phyloP scores from a whole-genome alignment of 2,797 vertebrate genomes.

The Corythornis leucogaster region DNA sequence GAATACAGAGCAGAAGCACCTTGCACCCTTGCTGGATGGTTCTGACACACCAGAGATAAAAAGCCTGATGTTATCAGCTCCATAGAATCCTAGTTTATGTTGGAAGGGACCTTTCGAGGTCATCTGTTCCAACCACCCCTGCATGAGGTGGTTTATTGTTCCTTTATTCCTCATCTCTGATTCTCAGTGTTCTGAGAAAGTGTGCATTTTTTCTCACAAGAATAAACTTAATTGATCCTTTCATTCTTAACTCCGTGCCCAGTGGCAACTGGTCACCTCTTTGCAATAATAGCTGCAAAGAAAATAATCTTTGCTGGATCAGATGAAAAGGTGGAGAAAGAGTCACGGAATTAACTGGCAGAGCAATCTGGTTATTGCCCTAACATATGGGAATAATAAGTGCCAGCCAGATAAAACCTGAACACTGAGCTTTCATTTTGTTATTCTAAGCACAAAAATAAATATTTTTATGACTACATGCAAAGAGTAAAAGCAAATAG shows the following conservation, averaged over 20 bases:
- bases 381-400: conserved; percentile 72
- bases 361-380: conserved; percentile 58
- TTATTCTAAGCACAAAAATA: conserved; percentile 70
- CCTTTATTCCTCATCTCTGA: background rate
- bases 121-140: background rate
- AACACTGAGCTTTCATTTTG: conserved; percentile 54
- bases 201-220: conserved; percentile 12
- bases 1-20: background rate
- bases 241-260: conserved; percentile 33
- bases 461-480: conserved; percentile 68
- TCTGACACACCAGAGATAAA: background rate
- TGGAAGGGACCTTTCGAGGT: background rate
- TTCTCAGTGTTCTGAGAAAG: conserved; percentile 24
- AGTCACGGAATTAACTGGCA: conserved; percentile 59
- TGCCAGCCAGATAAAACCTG: conserved; percentile 61
- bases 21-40: background rate
- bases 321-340: conserved; percentile 53
- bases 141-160: background rate
- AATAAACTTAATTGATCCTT: conserved; percentile 54
- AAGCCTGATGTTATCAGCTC: background rate
- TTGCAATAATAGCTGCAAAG: conserved; percentile 52
- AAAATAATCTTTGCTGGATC: conserved; percentile 61
- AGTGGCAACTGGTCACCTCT: conserved; percentile 46
- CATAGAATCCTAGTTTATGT: background rate
- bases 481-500: conserved; percentile 70